Evolutionary conservation across 2,888 invertebrate species (phyloP).

Genomic region (Synanthedon andrenaeformis): DNA sequence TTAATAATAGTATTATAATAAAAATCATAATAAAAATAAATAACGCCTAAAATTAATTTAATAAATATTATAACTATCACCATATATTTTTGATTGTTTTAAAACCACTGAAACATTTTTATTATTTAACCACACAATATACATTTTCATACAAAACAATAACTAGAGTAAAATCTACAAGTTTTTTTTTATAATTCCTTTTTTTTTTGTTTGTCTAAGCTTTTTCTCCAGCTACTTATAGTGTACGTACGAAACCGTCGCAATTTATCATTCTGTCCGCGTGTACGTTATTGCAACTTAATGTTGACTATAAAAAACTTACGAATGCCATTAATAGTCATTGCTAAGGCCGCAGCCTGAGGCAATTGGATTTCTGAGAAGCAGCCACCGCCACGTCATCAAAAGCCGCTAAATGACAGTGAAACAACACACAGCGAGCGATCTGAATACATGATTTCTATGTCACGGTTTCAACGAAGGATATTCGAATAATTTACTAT

Average conservation of each 20-base stretch:
- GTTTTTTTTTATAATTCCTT: no score
- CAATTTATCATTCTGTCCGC: not conserved
- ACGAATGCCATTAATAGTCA: conserved; percentile 1
- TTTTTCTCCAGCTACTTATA: no score
- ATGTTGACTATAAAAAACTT: not conserved
- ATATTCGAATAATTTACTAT: conserved; percentile 1
- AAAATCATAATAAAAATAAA: no score
- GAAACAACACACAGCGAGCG: conserved; percentile 1
- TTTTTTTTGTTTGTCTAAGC: no score
- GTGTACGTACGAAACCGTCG: not conserved
- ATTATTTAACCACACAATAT: no score
- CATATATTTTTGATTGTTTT: no score
- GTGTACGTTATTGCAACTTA: not conserved
- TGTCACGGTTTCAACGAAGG: conserved; percentile 4
- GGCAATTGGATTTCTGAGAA: not conserved
- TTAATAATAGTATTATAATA: no score
- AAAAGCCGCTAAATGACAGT: not conserved
- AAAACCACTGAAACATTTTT: no score
- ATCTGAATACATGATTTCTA: conserved; percentile 5
- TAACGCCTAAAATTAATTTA: no score
- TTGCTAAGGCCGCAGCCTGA: conserved; percentile 3
- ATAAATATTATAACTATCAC: no score
- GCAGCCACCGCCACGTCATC: not conserved
- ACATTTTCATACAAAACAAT: no score
- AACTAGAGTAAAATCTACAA: no score